Percentiles rank a stretch among this genome's conserved stretches.
Evolutionary conservation across 2,797 vertebrate genomes (phyloP).

Genomic region (Premnoplex brunnescens): DNA sequence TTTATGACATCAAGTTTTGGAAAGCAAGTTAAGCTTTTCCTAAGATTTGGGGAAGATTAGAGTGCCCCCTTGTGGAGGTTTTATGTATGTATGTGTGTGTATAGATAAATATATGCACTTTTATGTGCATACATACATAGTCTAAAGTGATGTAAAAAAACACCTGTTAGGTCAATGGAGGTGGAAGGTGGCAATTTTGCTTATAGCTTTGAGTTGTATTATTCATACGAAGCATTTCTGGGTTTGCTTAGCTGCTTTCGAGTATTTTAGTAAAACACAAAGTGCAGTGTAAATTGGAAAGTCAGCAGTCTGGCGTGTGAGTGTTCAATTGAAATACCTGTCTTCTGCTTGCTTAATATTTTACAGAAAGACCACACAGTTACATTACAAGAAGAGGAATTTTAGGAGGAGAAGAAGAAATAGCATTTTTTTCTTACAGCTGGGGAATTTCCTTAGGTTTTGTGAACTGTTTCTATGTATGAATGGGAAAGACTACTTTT

Average conservation of each 20-base stretch:
- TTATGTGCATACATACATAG: fast-evolving
- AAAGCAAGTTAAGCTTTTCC: neutral
- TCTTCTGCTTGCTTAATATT: neutral
- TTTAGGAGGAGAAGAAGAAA: neutral
- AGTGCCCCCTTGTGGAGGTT: constrained; percentile 32
- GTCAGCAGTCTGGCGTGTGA: neutral
- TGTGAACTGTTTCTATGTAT: neutral
- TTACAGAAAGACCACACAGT: neutral
- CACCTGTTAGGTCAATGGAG: neutral
- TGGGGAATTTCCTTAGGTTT: neutral
- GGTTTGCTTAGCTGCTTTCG: neutral
- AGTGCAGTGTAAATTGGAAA: neutral
- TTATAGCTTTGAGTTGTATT: neutral
- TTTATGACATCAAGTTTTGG: neutral
- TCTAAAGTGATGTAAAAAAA: neutral
- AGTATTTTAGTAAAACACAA: neutral
- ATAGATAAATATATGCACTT: fast-evolving
- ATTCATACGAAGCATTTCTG: neutral
- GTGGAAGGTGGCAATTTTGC: neutral
- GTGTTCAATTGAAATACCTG: neutral
- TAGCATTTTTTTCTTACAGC: neutral
- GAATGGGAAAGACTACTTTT: neutral
- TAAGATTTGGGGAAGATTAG: neutral
- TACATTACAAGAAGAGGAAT: neutral
- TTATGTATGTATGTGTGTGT: fast-evolving